Evolutionary conservation across 2,797 vertebrate genomes (phyloP).

Genomic region (Rhodeus uyekii): DNA sequence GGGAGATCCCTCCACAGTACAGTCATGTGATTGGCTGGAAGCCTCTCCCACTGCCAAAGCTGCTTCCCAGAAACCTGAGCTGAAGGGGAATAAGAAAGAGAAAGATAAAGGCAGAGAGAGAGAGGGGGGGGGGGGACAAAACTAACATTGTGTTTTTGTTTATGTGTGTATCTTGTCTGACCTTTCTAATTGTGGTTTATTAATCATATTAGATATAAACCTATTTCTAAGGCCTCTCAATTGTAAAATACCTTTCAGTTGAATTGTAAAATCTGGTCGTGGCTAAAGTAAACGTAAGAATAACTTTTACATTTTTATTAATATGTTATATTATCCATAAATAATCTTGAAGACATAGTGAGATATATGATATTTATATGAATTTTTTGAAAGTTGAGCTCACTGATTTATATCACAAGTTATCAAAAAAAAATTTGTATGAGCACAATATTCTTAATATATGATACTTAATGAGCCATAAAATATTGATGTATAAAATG

Average conservation of each 20-base stretch:
- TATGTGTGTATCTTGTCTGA: neutral
- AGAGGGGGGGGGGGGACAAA: neutral
- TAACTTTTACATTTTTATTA: too few species aligned
- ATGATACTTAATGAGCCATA: neutral
- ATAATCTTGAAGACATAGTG: too few species aligned
- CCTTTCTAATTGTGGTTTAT: neutral
- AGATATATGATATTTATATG: too few species aligned
- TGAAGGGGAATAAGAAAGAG: neutral
- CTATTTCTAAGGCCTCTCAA: neutral
- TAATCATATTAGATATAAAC: neutral
- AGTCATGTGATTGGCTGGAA: slow-evolving; percentile 62
- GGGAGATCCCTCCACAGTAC: slow-evolving; percentile 57
- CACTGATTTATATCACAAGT: too few species aligned
- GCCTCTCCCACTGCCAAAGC: slow-evolving; percentile 51
- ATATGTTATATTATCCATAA: too few species aligned
- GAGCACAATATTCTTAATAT: neutral
- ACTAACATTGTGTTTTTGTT: neutral
- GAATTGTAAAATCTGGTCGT: too few species aligned
- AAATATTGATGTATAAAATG: neutral
- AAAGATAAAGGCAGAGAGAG: neutral
- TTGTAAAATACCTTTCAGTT: too few species aligned
- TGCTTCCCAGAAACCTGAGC: slow-evolving; percentile 61
- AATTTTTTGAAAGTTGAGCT: too few species aligned
- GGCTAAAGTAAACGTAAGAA: too few species aligned
- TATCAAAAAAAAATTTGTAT: too few species aligned